Conservation (phyloP, 1,140 invertebrate genomes). For the Drosophila bocqueti region DNA sequence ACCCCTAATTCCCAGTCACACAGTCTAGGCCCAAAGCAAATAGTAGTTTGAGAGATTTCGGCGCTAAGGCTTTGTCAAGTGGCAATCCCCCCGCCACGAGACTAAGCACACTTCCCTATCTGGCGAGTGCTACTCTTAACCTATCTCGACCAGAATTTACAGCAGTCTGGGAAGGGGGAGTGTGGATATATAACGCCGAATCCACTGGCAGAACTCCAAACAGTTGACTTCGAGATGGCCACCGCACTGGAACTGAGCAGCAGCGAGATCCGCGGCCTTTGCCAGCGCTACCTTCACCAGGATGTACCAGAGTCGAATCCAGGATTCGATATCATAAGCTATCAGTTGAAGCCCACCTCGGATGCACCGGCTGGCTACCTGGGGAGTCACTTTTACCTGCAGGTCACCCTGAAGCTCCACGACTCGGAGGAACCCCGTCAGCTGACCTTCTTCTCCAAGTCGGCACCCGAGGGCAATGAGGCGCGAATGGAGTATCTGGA, state of each 20-base stretch:
- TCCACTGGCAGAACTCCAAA: neutral
- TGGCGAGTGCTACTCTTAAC: neutral
- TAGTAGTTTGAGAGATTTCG: constrained; percentile 9
- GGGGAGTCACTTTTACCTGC: constrained; percentile 85
- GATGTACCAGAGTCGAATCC: constrained; percentile 46
- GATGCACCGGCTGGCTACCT: constrained; percentile 86
- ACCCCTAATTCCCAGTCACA: constrained; percentile 29
- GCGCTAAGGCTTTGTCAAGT: constrained; percentile 1
- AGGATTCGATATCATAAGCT: constrained; percentile 66
- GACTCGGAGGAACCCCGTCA: constrained; percentile 45
- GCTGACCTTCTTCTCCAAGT: constrained; percentile 86
- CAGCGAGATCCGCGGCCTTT: constrained; percentile 84
- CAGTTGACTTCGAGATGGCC: constrained; percentile 75
- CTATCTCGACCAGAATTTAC: constrained; percentile 50
- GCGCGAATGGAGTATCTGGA: constrained; percentile 84
- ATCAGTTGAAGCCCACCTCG: constrained; percentile 59
- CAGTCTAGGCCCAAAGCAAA: constrained; percentile 31
- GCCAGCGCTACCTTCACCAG: constrained; percentile 85
- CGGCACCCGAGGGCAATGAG: constrained; percentile 83
- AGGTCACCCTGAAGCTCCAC: constrained; percentile 41
- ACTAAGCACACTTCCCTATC: neutral
- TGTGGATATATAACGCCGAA: constrained; percentile 46
- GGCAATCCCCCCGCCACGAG: neutral
- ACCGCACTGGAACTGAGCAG: constrained; percentile 86
- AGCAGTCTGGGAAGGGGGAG: no score